Percentiles rank a stretch among this genome's conserved stretches.
phyloP scores from a whole-genome alignment of 1,140 invertebrate genomes.

The Drosophila kepulauana region DNA sequence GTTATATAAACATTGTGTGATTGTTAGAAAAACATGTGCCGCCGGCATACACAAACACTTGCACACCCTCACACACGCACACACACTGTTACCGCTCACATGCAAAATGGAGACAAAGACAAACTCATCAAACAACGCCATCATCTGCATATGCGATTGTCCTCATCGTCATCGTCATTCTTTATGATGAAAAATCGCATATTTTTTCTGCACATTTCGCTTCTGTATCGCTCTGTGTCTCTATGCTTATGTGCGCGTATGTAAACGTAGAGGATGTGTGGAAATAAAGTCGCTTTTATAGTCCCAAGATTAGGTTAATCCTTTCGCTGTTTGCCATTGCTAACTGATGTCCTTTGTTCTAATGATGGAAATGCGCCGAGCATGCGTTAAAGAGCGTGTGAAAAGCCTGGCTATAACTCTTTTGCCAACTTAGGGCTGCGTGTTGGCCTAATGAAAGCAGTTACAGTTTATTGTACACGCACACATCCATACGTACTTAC shows the following conservation, averaged over 20 bases:
- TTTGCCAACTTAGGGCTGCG: slow-evolving; percentile 43
- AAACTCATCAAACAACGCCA: slow-evolving; percentile 77
- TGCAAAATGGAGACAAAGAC: slow-evolving; percentile 53
- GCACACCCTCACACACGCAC: slow-evolving; percentile 18
- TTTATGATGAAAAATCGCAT: slow-evolving; percentile 77
- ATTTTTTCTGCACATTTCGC: slow-evolving; percentile 57
- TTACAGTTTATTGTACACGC: slow-evolving; percentile 64
- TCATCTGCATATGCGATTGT: slow-evolving; percentile 77
- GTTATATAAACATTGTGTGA: slow-evolving; percentile 82
- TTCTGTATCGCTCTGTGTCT: slow-evolving; percentile 11
- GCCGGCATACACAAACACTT: slow-evolving; percentile 44
- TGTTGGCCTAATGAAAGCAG: slow-evolving; percentile 77
- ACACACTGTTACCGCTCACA: slow-evolving; percentile 16
- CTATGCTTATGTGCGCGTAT: slow-evolving; percentile 2
- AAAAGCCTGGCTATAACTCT: slow-evolving; percentile 77
- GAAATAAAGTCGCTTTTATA: slow-evolving; percentile 78
- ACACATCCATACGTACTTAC: slow-evolving; percentile 29
- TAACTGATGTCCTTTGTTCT: slow-evolving; percentile 76
- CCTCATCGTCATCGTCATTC: slow-evolving; percentile 41
- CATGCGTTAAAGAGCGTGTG: slow-evolving; percentile 64
- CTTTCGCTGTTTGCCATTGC: slow-evolving; percentile 71
- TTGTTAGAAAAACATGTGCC: slow-evolving; percentile 83
- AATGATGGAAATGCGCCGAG: slow-evolving; percentile 65
- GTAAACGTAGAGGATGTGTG: slow-evolving; percentile 43
- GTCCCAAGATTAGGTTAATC: slow-evolving; percentile 80